Evolutionary conservation across 2,888 invertebrate genomes (phyloP).

Genomic region (Heteromyza rotundicornis): DNA sequence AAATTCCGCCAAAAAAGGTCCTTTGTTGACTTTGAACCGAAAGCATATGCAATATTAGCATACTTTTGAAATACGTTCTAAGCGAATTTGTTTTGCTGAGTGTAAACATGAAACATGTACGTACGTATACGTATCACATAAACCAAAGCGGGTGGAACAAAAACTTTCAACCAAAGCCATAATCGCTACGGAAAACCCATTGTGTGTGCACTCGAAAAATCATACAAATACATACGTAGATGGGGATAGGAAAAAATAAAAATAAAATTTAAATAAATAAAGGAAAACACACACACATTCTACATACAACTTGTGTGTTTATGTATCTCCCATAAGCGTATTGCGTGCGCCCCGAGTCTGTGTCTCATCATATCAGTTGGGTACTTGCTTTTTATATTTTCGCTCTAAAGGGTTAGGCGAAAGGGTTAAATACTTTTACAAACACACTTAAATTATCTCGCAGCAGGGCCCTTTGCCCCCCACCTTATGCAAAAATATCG

Average conservation of each 20-base stretch:
- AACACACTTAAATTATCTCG: slow-evolving; percentile 31
- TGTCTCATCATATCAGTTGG: neutral
- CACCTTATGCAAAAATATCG: neutral
- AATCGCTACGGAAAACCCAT: slow-evolving; percentile 22
- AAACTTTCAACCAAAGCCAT: slow-evolving; percentile 21
- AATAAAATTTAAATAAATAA: slow-evolving; percentile 13
- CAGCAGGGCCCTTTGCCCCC: neutral
- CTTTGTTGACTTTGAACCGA: too few relatives aligned
- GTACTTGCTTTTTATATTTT: too few relatives aligned
- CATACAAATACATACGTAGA: slow-evolving; percentile 21
- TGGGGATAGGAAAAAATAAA: neutral
- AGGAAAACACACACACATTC: neutral
- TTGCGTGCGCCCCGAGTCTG: neutral
- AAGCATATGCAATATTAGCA: too few relatives aligned
- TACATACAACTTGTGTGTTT: slow-evolving; percentile 18
- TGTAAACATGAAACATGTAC: too few relatives aligned
- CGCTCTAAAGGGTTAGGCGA: neutral
- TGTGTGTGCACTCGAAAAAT: slow-evolving; percentile 23
- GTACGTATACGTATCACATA: too few relatives aligned
- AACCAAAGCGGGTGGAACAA: neutral
- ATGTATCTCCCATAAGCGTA: neutral
- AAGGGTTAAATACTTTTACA: slow-evolving; percentile 30
- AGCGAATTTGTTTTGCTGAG: too few relatives aligned
- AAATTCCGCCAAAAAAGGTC: too few relatives aligned
- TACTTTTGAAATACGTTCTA: too few relatives aligned